phyloP scores from a whole-genome alignment of 2,888 invertebrate species.

The Apamea anceps region DNA sequence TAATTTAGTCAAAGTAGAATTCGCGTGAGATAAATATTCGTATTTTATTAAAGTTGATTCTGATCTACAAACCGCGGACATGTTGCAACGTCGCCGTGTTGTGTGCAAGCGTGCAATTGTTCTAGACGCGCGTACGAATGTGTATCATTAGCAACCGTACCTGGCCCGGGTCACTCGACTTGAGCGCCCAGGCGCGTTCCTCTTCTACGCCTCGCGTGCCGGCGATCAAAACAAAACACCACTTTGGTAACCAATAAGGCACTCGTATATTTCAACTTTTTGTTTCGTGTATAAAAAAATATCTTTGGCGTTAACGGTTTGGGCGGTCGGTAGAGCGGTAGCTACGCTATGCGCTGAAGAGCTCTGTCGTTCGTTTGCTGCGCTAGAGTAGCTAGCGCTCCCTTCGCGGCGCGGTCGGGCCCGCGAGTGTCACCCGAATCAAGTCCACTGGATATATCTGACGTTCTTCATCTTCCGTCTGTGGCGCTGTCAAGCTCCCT shows the following conservation, averaged over 20 bases:
- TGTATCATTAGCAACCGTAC: constrained; percentile 91
- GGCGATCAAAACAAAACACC: constrained; percentile 87
- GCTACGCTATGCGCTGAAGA: constrained; percentile 44
- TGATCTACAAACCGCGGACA: constrained; percentile 41
- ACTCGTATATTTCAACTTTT: constrained; percentile 88
- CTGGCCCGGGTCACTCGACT: constrained; percentile 95
- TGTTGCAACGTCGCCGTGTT: constrained; percentile 58
- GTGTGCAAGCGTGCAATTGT: constrained; percentile 76
- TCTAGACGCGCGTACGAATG: constrained; percentile 79
- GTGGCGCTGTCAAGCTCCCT: constrained; percentile 81
- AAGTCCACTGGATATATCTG: constrained; percentile 86
- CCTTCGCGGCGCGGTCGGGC: constrained; percentile 41
- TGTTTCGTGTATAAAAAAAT: constrained; percentile 83
- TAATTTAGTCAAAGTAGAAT: constrained; percentile 15
- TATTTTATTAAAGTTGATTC: constrained; percentile 16
- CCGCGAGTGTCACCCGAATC: constrained; percentile 85
- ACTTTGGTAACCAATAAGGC: constrained; percentile 89
- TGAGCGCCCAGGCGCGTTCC: constrained; percentile 94
- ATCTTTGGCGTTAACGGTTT: constrained; percentile 86
- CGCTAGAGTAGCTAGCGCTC: constrained; percentile 38
- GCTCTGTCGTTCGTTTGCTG: not conserved
- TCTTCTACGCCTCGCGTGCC: constrained; percentile 79
- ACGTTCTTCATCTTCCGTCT: constrained; percentile 78
- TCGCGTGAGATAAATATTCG: constrained; percentile 5
- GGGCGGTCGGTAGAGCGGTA: constrained; percentile 55